Conservation (phyloP, 1,140 invertebrate species). For the Bilobella aurantiaca region DNA sequence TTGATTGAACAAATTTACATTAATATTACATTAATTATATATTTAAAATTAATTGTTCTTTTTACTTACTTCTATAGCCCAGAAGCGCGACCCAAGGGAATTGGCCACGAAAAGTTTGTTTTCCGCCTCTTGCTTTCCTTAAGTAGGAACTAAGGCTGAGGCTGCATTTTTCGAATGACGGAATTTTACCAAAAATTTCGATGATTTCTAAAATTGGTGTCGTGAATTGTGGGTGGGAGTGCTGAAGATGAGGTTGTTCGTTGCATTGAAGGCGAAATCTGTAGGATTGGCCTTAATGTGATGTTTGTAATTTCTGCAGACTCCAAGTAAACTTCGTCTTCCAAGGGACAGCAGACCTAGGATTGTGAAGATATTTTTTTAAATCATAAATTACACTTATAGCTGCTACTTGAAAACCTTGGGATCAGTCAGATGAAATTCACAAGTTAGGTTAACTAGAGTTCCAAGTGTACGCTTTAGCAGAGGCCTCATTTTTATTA, state of each 20-base stretch:
- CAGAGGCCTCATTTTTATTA: background rate
- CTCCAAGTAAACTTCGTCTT: background rate
- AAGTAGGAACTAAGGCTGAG: background rate
- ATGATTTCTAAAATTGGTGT: background rate
- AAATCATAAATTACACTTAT: background rate
- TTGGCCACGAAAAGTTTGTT: background rate
- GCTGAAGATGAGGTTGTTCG: background rate
- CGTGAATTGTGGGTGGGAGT: background rate
- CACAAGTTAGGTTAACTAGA: slow-evolving; percentile 15
- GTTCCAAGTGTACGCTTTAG: background rate
- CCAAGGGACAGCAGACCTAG: slow-evolving; percentile 15
- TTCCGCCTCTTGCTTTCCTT: background rate
- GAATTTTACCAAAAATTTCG: slow-evolving; percentile 4
- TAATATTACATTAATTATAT: background rate
- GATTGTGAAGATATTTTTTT: background rate
- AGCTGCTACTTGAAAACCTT: slow-evolving; percentile 8
- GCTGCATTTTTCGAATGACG: slow-evolving; percentile 2
- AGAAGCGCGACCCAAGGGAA: background rate
- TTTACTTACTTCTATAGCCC: slow-evolving; percentile 15
- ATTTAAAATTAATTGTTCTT: background rate
- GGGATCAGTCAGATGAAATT: slow-evolving; percentile 10
- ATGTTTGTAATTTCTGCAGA: background rate
- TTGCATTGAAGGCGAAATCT: background rate
- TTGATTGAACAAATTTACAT: too few species aligned
- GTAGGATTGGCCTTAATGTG: background rate